These are phyloP conservation scores for Brassicogethes aeneus DNA, from an alignment of 2,888 invertebrate species.

Conservation along the genomic window DNA sequence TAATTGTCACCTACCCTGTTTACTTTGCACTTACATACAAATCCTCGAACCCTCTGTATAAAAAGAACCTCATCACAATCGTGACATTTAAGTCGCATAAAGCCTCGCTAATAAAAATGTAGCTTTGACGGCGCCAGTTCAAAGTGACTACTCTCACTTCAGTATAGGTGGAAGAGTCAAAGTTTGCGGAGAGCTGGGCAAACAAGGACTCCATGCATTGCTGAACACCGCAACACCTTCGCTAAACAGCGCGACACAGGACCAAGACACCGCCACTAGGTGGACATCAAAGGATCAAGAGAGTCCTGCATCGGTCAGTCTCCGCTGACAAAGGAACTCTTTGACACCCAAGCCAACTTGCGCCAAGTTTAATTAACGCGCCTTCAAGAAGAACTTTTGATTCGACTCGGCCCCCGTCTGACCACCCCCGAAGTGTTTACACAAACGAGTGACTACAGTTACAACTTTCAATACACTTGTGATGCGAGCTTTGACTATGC, in stretches of 20 bases:
- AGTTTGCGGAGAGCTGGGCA: constrained; percentile 6
- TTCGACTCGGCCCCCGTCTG: constrained; percentile 20
- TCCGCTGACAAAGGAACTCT: constrained; percentile 37
- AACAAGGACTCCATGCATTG: constrained; percentile 36
- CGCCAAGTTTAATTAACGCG: constrained; percentile 38
- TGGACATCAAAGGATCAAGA: constrained; percentile 36
- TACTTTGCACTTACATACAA: too few relatives aligned
- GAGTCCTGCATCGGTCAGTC: constrained; percentile 36
- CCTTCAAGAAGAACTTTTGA: constrained; percentile 36
- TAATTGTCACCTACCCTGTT: too few relatives aligned
- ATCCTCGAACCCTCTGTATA: too few relatives aligned
- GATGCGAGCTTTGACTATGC: neutral
- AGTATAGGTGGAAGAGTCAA: neutral
- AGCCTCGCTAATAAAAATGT: too few relatives aligned
- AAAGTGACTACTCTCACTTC: constrained; percentile 6
- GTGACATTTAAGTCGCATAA: too few relatives aligned
- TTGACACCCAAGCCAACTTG: constrained; percentile 40
- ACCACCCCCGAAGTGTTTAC: constrained; percentile 4
- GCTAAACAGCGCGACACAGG: too few relatives aligned
- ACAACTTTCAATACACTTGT: constrained; percentile 1
- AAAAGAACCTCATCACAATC: too few relatives aligned
- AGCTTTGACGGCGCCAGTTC: constrained; percentile 15
- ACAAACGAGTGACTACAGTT: constrained; percentile 1
- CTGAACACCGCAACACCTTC: constrained; percentile 41
- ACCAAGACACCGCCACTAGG: constrained; percentile 40